Evolutionary conservation across 35 echinoderm and acorn worm genomes (phyloP).

Genomic region (Amphiura filiformis): DNA sequence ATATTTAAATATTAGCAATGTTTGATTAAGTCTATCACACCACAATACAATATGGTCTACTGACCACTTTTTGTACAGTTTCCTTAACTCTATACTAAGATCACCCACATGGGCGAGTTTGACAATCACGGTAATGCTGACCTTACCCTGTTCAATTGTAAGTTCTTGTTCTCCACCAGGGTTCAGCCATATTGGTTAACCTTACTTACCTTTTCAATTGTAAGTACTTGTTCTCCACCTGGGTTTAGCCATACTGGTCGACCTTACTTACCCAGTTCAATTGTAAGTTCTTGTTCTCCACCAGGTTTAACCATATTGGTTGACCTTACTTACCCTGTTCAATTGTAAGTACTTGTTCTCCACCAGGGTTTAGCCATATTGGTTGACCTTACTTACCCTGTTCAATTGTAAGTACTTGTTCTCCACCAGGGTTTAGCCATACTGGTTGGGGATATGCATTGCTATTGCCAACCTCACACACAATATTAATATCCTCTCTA

Average conservation of each 20-base stretch:
- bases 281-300: constrained; percentile 5
- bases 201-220: constrained; percentile 31
- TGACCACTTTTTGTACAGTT: too few species aligned
- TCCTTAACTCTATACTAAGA: too few species aligned
- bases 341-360: constrained; percentile 4
- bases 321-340: constrained; percentile 45
- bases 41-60: too few species aligned
- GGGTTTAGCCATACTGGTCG: constrained; percentile 66
- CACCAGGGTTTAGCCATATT: too few species aligned
- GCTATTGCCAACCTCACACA: constrained; percentile 62
- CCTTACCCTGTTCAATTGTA: constrained; percentile 24
- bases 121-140: too few species aligned
- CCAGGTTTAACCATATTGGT: constrained; percentile 61
- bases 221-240: constrained; percentile 17
- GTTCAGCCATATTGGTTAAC: too few species aligned
- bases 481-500: constrained; percentile 47
- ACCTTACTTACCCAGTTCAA: constrained; percentile 39
- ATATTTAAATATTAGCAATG: neutral
- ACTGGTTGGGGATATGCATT: constrained; percentile 41
- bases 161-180: constrained; percentile 36
- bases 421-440: constrained; percentile 57
- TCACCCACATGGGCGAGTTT: too few species aligned
- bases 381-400: constrained; percentile 52
- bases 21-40: too few species aligned
- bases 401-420: neutral